Evolutionary conservation across 2,113 vertebrate genomes (phyloP).

Genomic region (Albula glossodonta): DNA sequence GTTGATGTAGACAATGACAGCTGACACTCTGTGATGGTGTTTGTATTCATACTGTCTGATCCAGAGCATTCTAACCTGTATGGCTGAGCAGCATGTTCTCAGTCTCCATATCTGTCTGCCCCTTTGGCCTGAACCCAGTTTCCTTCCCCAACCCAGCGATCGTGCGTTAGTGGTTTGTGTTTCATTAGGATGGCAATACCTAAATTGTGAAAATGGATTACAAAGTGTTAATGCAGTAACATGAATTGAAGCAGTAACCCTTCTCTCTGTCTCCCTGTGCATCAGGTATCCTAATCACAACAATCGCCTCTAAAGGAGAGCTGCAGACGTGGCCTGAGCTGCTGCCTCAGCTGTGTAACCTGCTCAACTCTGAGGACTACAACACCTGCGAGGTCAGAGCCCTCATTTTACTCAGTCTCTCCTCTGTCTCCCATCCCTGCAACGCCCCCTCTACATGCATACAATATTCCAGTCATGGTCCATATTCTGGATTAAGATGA

Average conservation of each 20-base stretch:
- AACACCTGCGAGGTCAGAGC: slow-evolving; percentile 89
- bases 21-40: slow-evolving; percentile 56
- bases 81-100: background rate
- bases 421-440: background rate
- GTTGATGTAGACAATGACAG: slow-evolving; percentile 38
- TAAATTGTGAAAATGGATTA: no score
- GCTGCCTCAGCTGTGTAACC: slow-evolving; percentile 90
- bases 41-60: slow-evolving; percentile 66
- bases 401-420: background rate
- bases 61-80: slow-evolving; percentile 19
- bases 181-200: no score
- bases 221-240: no score
- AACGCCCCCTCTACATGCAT: no score
- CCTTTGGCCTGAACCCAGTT: background rate
- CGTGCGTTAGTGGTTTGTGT: no score
- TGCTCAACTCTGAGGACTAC: slow-evolving; percentile 94
- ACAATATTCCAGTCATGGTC: no score
- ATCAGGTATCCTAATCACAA: slow-evolving; percentile 92
- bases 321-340: slow-evolving; percentile 93
- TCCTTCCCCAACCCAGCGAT: background rate
- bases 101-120: slow-evolving; percentile 20
- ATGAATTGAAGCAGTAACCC: background rate
- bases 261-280: slow-evolving; percentile 36
- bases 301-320: slow-evolving; percentile 93
- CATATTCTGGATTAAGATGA: no score